These are phyloP conservation scores for Montifringilla adamsi DNA, from an alignment of 2,113 vertebrate genomes.

Conservation along the genomic window DNA sequence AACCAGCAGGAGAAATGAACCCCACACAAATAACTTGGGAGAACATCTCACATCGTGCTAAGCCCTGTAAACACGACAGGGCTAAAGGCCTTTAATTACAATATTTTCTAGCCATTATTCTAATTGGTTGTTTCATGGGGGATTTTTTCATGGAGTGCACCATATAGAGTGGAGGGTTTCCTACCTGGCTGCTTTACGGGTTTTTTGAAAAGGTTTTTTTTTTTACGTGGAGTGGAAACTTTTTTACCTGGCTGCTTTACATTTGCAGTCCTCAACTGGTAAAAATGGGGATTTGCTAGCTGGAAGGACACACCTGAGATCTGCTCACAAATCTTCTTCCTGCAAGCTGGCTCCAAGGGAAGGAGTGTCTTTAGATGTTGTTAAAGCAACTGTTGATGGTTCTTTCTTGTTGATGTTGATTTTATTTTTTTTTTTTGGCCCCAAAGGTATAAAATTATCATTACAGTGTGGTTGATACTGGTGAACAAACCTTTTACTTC, in stretches of 20 bases:
- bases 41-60: background rate
- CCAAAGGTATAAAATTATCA: background rate
- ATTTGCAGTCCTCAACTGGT: background rate
- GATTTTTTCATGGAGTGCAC: background rate
- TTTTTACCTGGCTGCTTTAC: background rate
- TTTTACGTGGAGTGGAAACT: background rate
- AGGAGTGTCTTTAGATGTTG: fast-evolving
- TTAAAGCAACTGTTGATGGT: background rate
- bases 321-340: background rate
- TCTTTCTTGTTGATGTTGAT: background rate
- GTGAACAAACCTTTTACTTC: background rate
- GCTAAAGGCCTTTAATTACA: background rate
- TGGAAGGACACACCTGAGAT: background rate
- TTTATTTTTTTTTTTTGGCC: background rate
- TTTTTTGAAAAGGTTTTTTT: background rate
- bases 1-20: background rate
- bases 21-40: background rate
- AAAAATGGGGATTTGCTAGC: background rate
- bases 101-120: background rate
- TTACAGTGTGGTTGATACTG: background rate
- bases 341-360: background rate
- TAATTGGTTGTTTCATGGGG: background rate
- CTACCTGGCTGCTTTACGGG: background rate
- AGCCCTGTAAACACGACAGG: background rate
- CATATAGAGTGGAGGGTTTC: background rate